Conservation (phyloP, 2,888 invertebrate species). For the Pogonocherus hispidulus region DNA sequence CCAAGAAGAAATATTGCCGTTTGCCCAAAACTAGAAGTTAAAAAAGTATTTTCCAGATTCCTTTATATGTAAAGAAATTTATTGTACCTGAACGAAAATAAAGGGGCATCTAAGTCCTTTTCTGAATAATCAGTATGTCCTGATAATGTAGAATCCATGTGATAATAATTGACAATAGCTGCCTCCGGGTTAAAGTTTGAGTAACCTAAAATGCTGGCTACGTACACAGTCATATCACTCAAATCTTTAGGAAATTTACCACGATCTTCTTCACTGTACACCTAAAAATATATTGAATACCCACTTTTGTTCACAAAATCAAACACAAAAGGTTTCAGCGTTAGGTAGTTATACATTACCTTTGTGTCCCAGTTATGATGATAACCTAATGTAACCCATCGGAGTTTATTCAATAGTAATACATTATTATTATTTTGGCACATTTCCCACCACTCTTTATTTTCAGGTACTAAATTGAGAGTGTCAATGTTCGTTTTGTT, state of each 20-base stretch:
- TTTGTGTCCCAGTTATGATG: slow-evolving; percentile 99
- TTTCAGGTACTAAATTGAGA: slow-evolving; percentile 64
- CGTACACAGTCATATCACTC: slow-evolving; percentile 73
- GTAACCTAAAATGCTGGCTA: slow-evolving; percentile 75
- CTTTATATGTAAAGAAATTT: background rate
- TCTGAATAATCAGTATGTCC: slow-evolving; percentile 98
- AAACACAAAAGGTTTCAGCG: too few relatives aligned
- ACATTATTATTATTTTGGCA: slow-evolving; percentile 66
- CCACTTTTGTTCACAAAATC: slow-evolving; percentile 31
- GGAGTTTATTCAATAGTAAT: slow-evolving; percentile 72
- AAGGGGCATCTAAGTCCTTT: slow-evolving; percentile 84
- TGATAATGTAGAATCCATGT: slow-evolving; percentile 91
- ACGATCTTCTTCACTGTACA: slow-evolving; percentile 79
- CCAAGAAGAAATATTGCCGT: slow-evolving; percentile 95
- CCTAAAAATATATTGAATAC: slow-evolving; percentile 63
- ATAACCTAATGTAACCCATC: slow-evolving; percentile 97
- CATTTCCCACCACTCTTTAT: slow-evolving; percentile 77
- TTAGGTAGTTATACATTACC: too few relatives aligned
- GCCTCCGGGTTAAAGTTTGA: slow-evolving; percentile 85
- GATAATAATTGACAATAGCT: slow-evolving; percentile 96
- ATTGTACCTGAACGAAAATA: slow-evolving; percentile 90
- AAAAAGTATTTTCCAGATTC: slow-evolving; percentile 7
- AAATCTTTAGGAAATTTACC: slow-evolving; percentile 83
- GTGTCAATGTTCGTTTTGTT: slow-evolving; percentile 79
- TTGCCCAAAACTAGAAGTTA: slow-evolving; percentile 87